These are phyloP conservation scores for Calephelis perditalis DNA, from an alignment of 2,888 invertebrate genomes.

Conservation along the genomic window DNA sequence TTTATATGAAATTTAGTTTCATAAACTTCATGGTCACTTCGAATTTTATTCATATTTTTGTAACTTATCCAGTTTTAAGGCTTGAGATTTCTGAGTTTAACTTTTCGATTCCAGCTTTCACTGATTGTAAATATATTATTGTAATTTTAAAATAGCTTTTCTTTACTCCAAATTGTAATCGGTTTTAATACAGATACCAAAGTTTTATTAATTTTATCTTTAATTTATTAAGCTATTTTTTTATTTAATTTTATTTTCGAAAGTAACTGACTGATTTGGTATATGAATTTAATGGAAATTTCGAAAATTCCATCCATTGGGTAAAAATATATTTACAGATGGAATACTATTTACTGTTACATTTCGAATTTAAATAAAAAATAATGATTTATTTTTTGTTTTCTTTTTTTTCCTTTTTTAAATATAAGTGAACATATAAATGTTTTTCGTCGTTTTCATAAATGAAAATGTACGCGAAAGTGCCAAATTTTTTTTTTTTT, in stretches of 20 bases:
- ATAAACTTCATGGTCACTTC: too few relatives aligned
- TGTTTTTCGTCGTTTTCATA: conserved; percentile 25
- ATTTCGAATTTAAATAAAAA: conserved; percentile 71
- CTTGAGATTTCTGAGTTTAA: not conserved
- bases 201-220: conserved; percentile 72
- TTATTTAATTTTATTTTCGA: conserved; percentile 46
- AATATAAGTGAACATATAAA: conserved; percentile 28
- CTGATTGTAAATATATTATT: conserved; percentile 63
- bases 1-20: too few relatives aligned
- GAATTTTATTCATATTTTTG: too few relatives aligned
- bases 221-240: conserved; percentile 66
- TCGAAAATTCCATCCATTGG: conserved; percentile 59
- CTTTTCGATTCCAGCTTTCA: conserved; percentile 38
- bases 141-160: conserved; percentile 59
- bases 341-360: conserved; percentile 61
- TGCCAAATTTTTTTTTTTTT: conserved; percentile 33
- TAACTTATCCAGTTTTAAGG: not conserved
- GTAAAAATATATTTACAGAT: conserved; percentile 61
- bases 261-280: conserved; percentile 28
- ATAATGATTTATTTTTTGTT: conserved; percentile 47
- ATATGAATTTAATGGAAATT: conserved; percentile 32
- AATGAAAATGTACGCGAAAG: conserved; percentile 22
- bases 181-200: conserved; percentile 76
- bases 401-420: conserved; percentile 35
- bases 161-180: conserved; percentile 72